A percentile compares a stretch with the other conserved stretches of the same genome.
phyloP scores from a whole-genome alignment of 2,888 invertebrate genomes.

The Cryptocephalus moraei region DNA sequence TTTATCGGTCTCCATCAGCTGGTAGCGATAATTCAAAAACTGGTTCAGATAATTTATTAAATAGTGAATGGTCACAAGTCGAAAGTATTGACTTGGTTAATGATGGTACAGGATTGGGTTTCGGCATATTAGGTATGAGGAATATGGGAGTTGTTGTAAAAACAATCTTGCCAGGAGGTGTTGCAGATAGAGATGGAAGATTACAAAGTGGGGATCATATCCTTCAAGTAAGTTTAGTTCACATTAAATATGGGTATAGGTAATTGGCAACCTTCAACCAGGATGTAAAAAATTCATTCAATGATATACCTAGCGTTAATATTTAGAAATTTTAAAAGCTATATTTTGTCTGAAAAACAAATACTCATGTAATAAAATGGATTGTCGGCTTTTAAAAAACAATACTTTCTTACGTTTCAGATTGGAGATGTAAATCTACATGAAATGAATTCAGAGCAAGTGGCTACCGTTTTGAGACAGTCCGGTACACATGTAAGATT shows the following conservation, averaged over 20 bases:
- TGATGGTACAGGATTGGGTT: conserved; percentile 96
- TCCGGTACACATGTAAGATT: conserved; percentile 91
- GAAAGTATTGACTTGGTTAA: conserved; percentile 96
- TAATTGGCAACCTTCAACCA: no score
- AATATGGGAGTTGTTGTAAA: conserved; percentile 99
- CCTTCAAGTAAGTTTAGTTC: conserved; percentile 62
- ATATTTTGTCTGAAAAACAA: no score
- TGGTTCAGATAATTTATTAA: conserved; percentile 60
- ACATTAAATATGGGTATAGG: conserved; percentile 24
- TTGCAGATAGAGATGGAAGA: conserved; percentile 94
- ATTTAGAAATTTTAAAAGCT: no score
- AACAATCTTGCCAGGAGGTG: conserved; percentile 94
- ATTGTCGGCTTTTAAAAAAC: background rate
- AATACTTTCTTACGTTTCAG: conserved; percentile 21
- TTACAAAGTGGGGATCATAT: conserved; percentile 97
- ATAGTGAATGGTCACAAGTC: conserved; percentile 91
- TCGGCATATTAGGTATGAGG: conserved; percentile 95
- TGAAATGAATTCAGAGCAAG: conserved; percentile 98
- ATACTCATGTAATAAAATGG: no score
- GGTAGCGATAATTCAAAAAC: conserved; percentile 58
- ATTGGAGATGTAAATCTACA: conserved; percentile 59
- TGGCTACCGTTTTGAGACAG: conserved; percentile 89
- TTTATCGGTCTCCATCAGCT: conserved; percentile 50
- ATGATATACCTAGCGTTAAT: no score
- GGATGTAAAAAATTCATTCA: no score